phyloP scores from a whole-genome alignment of 2,113 vertebrate genomes.

The Siniperca knerii region DNA sequence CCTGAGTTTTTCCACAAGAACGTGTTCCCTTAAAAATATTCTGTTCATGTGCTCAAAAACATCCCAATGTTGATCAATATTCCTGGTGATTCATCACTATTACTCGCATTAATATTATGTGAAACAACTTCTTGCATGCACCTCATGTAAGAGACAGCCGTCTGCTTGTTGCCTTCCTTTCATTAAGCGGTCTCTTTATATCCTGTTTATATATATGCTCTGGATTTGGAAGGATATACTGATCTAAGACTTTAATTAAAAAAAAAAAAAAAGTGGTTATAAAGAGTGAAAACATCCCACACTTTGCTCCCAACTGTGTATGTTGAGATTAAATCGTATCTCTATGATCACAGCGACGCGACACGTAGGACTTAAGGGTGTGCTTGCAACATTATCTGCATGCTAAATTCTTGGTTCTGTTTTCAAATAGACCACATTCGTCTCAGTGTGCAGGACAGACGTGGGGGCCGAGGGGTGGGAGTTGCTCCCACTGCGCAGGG shows the following conservation, averaged over 20 bases:
- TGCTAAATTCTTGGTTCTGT: slow-evolving; percentile 58
- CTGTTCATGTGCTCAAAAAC: slow-evolving; percentile 8
- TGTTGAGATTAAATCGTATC: slow-evolving; percentile 23
- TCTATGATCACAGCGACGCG: slow-evolving; percentile 32
- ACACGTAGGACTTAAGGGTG: slow-evolving; percentile 36
- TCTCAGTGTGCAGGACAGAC: slow-evolving; percentile 52
- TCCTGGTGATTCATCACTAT: slow-evolving; percentile 15
- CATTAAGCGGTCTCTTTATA: slow-evolving; percentile 58
- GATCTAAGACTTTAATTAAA: not conserved
- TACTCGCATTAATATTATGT: slow-evolving; percentile 13
- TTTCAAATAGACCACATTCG: slow-evolving; percentile 49
- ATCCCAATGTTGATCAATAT: slow-evolving; percentile 4
- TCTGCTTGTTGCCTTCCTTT: slow-evolving; percentile 65
- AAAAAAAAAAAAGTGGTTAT: slow-evolving; percentile 19
- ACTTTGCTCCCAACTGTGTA: slow-evolving; percentile 25
- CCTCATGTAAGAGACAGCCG: slow-evolving; percentile 60
- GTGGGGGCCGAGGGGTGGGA: slow-evolving; percentile 19
- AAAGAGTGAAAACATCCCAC: slow-evolving; percentile 16
- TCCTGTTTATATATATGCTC: slow-evolving; percentile 54
- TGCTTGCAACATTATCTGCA: slow-evolving; percentile 74
- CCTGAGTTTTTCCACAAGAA: not conserved
- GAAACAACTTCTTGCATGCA: slow-evolving; percentile 77
- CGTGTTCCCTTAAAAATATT: not conserved
- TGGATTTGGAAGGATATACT: slow-evolving; percentile 21
- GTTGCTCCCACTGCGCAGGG: not conserved